Conservation (phyloP, 2,113 vertebrate genomes). For the Emberiza fucata region DNA sequence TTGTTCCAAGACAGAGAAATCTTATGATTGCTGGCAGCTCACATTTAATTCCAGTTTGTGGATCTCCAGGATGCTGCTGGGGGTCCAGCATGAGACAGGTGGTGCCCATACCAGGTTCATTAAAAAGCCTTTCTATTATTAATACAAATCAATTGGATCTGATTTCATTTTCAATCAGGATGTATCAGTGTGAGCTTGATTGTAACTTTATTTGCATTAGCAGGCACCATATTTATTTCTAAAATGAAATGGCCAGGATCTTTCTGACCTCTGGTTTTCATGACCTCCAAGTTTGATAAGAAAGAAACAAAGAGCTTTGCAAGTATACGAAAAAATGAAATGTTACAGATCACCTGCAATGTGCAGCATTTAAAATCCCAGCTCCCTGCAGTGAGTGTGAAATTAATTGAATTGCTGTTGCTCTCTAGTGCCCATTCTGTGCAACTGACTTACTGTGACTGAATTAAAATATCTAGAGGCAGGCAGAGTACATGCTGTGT, state of each 20-base stretch:
- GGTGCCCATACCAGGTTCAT: not conserved
- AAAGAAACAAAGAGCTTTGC: conserved; percentile 37
- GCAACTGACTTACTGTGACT: conserved; percentile 62
- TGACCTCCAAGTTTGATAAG: conserved; percentile 18
- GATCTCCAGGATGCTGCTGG: not conserved
- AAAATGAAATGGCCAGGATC: conserved; percentile 23
- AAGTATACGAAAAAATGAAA: not conserved
- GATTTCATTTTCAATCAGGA: conserved; percentile 8
- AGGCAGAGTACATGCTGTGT: conserved; percentile 59
- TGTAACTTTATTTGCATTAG: not conserved
- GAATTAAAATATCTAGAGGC: conserved; percentile 66
- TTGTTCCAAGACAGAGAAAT: not conserved
- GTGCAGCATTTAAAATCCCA: conserved; percentile 49
- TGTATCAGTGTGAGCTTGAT: conserved; percentile 13
- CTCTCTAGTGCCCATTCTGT: conserved; percentile 61
- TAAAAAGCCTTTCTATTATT: not conserved
- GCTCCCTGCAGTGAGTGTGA: conserved; percentile 45
- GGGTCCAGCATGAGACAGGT: not conserved
- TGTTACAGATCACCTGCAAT: conserved; percentile 56
- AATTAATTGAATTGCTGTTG: conserved; percentile 67
- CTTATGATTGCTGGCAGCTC: not conserved
- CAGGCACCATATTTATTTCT: conserved; percentile 12
- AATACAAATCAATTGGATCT: not conserved
- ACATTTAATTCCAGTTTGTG: not conserved
- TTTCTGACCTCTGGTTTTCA: conserved; percentile 33